Base-by-base conservation (phyloP, 2,113 vertebrate species). In the Rhinolophus ferrumequinum region DNA sequence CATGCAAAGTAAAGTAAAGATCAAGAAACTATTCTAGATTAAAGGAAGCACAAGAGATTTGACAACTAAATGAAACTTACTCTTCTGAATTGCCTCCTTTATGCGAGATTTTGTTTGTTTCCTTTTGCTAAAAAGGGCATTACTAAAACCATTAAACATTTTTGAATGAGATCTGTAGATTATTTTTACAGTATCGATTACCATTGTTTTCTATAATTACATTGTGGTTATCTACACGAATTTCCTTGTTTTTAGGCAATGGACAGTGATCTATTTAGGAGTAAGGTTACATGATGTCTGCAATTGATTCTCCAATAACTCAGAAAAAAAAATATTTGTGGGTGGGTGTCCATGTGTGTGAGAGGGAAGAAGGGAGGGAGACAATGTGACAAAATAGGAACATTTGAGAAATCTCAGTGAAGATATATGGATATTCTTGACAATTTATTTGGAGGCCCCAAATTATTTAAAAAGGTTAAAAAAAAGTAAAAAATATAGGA, bases 11-110 rank as follows among this genome's bases (percentile, higher is more conserved):
- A 66, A 56, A 70, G 19, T 41, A 47, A 47, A 81, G 66, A 62
- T 35, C 67, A 88, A 81, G 10, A 38, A 72, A 50, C 16, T 35
- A 0, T 22, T 76, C 15, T 24, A 66, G 24, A 84, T 84, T 80
- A 84, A 90, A 79, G 67, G 50, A 83, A 22, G 90, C 35, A 33
- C 19, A 9, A n/a, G 22, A 77, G 15, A 44, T 64, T n/a, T 88
- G 54, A 92, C 92, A 92, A 58, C 21, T 58, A 79, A 96, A 82
- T 86, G 11, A 89, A 41, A 8, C 8, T 81, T 64, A 85, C 30
- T 73, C 47, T 88, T 95, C 70, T 52, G n/a, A 75, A 84, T 15
- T 76, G 33, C 33, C 88, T 52, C 1, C 35, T 41, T 5, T 6
- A 56, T 11, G 18, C n/a, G 72, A 81, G 60, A 28, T 1, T 47